Conservation (phyloP, 2,888 invertebrate genomes). For the Orthosia gothica region DNA sequence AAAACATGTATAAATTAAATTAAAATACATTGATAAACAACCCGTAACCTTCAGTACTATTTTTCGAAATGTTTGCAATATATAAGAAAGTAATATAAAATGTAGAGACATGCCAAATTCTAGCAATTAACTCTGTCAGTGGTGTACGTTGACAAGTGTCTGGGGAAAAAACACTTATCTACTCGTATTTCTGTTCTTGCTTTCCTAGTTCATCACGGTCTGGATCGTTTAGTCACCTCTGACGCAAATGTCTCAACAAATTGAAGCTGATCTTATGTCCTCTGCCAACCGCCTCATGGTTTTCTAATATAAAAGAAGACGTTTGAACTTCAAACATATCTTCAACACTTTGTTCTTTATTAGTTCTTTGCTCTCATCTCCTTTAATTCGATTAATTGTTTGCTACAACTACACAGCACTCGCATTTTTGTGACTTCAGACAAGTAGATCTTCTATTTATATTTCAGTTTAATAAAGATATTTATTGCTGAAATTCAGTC, state of each 20-base stretch:
- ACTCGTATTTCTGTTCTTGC: conserved; percentile 54
- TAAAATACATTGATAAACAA: conserved; percentile 19
- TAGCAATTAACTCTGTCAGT: conserved; percentile 54
- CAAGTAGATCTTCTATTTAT: conserved; percentile 6
- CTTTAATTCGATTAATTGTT: conserved; percentile 45
- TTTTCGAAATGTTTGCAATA: conserved; percentile 25
- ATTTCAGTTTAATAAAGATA: conserved; percentile 23
- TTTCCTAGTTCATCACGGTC: conserved; percentile 52
- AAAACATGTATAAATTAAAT: background rate
- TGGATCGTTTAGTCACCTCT: conserved; percentile 56
- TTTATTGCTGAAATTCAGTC: conserved; percentile 25
- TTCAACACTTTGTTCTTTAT: conserved; percentile 60
- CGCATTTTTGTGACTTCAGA: conserved; percentile 11
- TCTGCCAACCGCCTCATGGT: conserved; percentile 54
- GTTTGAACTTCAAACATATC: conserved; percentile 61
- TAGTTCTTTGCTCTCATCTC: conserved; percentile 56
- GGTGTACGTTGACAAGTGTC: conserved; percentile 46
- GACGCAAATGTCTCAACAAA: conserved; percentile 65
- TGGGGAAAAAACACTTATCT: conserved; percentile 53
- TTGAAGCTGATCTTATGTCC: conserved; percentile 54
- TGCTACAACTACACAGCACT: conserved; percentile 17
- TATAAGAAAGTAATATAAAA: conserved; percentile 49
- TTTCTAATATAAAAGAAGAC: conserved; percentile 53
- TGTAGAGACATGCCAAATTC: conserved; percentile 48
- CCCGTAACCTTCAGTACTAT: conserved; percentile 14